phyloP scores from a whole-genome alignment of 2,888 invertebrate species.

The Endomychus coccineus region DNA sequence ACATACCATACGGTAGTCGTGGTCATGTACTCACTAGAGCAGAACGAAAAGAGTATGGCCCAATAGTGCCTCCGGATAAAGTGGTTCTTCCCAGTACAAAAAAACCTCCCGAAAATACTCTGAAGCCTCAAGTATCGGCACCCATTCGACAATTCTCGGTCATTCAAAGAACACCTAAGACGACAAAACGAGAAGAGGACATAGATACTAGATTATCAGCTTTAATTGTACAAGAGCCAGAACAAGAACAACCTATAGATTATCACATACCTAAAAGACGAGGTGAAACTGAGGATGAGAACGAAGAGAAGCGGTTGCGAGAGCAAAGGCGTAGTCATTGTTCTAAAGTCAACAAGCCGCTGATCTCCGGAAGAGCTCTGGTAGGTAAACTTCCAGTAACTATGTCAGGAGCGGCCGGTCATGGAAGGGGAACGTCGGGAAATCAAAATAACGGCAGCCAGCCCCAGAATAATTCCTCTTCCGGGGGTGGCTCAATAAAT shows the following conservation, averaged over 20 bases:
- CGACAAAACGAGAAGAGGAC: conserved; percentile 43
- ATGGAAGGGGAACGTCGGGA: conserved; percentile 58
- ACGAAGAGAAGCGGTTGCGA: conserved; percentile 59
- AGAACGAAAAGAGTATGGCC: conserved; percentile 71
- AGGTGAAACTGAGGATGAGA: conserved; percentile 60
- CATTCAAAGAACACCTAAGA: conserved; percentile 48
- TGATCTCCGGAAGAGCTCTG: conserved; percentile 50
- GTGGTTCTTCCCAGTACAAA: conserved; percentile 53
- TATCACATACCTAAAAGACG: conserved; percentile 79
- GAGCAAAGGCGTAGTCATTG: conserved; percentile 63
- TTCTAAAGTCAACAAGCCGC: conserved; percentile 58
- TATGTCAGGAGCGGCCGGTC: conserved; percentile 70
- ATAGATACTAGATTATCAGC: conserved; percentile 32
- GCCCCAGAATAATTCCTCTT: conserved; percentile 33
- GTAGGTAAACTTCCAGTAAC: conserved; percentile 57
- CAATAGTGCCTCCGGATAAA: conserved; percentile 51
- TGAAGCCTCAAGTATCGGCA: conserved; percentile 33
- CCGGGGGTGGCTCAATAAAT: conserved; percentile 30
- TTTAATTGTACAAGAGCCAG: conserved; percentile 30
- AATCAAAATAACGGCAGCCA: conserved; percentile 42
- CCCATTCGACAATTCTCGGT: conserved; percentile 41
- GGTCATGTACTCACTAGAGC: conserved; percentile 74
- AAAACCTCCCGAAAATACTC: conserved; percentile 50
- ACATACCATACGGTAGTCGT: conserved; percentile 73
- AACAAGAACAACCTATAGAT: conserved; percentile 74